phyloP scores from a whole-genome alignment of 2,113 vertebrate species.

The Dasyurus viverrinus region DNA sequence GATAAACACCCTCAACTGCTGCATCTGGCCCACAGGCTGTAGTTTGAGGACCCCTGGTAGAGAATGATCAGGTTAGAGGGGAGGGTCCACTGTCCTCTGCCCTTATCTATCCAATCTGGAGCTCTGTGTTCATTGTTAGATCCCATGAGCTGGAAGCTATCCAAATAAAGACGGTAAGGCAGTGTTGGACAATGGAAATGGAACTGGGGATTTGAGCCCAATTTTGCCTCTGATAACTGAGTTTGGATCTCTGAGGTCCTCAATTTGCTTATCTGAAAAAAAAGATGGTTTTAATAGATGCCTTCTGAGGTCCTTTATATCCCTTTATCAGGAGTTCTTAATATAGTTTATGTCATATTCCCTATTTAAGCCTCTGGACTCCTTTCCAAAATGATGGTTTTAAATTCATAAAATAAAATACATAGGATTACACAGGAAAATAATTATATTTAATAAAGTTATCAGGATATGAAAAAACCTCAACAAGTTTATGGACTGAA shows the following conservation, averaged over 20 bases:
- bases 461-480: neutral
- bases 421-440: neutral
- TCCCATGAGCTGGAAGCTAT: neutral
- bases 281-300: neutral
- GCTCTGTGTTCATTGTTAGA: neutral
- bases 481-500: neutral
- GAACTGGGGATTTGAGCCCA: neutral
- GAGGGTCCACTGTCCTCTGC: neutral
- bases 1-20: too few species aligned
- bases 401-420: neutral
- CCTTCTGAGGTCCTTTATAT: neutral
- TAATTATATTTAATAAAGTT: neutral
- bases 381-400: neutral
- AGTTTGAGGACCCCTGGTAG: too few species aligned
- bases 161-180: neutral
- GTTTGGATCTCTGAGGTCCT: neutral
- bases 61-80: neutral
- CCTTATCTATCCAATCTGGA: neutral
- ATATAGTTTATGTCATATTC: neutral
- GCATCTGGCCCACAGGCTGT: too few species aligned
- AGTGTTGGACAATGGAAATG: neutral
- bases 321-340: neutral
- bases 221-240: neutral
- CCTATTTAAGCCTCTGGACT: neutral
- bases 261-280: neutral